phyloP scores from a whole-genome alignment of 2,797 vertebrate genomes.

The Trachurus trachurus region DNA sequence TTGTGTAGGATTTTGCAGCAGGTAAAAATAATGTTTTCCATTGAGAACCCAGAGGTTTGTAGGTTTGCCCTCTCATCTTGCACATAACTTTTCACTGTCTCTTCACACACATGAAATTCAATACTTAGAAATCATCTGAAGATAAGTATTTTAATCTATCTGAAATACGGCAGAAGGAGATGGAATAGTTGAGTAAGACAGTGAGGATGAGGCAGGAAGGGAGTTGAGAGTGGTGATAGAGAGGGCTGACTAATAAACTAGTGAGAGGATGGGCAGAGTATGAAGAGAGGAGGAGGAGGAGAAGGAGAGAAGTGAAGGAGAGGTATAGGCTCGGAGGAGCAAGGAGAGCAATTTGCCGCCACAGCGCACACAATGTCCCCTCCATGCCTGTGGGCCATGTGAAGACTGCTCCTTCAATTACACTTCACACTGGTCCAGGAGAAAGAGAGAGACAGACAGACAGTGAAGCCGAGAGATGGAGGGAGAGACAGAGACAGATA shows the following conservation, averaged over 20 bases:
- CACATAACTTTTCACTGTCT: not conserved
- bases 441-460: conserved; percentile 58
- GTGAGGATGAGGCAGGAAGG: not conserved
- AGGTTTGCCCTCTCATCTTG: not conserved
- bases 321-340: conserved; percentile 76
- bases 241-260: conserved; percentile 74
- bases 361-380: conserved; percentile 85
- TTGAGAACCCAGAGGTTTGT: not conserved
- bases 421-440: conserved; percentile 80
- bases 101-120: not conserved
- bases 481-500: conserved; percentile 44
- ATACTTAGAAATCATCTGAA: conserved; percentile 8
- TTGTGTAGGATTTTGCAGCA: not conserved
- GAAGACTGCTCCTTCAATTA: conserved; percentile 85
- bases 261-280: conserved; percentile 70
- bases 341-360: conserved; percentile 86
- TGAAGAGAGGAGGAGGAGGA: conserved; percentile 61
- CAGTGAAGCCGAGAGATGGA: conserved; percentile 42
- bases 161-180: conserved; percentile 30
- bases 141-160: conserved; percentile 31
- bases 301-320: conserved; percentile 68
- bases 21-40: not conserved
- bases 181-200: conserved; percentile 39
- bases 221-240: conserved; percentile 44
- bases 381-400: conserved; percentile 83